phyloP scores from a whole-genome alignment of 2,888 invertebrate genomes.

The Sphaerophoria taeniata region DNA sequence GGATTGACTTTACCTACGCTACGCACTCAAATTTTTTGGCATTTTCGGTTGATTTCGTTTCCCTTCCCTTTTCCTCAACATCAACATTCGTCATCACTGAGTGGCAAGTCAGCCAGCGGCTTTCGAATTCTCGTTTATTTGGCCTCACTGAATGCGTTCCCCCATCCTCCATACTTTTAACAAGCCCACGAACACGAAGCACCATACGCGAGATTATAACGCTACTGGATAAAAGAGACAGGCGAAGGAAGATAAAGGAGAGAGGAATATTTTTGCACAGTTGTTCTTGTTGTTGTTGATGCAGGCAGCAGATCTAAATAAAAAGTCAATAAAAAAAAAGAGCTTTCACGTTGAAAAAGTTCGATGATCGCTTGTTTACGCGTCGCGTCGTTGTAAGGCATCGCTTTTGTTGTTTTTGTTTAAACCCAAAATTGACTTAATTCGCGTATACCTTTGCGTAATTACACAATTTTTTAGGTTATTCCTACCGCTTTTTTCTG shows the following conservation, averaged over 20 bases:
- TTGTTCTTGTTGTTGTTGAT: constrained; percentile 17
- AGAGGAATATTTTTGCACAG: constrained; percentile 47
- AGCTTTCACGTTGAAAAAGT: constrained; percentile 58
- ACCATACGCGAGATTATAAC: constrained; percentile 62
- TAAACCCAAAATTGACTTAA: constrained; percentile 49
- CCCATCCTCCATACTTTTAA: neutral
- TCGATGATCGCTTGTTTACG: constrained; percentile 73
- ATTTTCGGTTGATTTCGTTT: constrained; percentile 32
- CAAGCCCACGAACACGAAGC: constrained; percentile 7
- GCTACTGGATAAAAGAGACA: constrained; percentile 56
- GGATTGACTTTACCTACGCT: constrained; percentile 39
- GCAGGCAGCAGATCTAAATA: neutral
- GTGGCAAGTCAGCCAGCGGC: constrained; percentile 26
- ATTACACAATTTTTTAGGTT: constrained; percentile 24
- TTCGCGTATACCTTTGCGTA: constrained; percentile 39
- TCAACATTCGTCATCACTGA: constrained; percentile 28
- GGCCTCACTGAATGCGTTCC: constrained; percentile 47
- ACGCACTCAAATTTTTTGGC: constrained; percentile 58
- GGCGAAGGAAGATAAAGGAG: constrained; percentile 28
- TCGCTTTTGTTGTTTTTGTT: constrained; percentile 25
- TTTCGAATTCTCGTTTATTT: constrained; percentile 50
- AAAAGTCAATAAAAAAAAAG: constrained; percentile 33
- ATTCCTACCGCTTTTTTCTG: constrained; percentile 22
- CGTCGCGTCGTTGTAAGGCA: constrained; percentile 47
- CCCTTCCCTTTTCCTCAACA: constrained; percentile 12